A percentile compares a stretch with the other conserved stretches of the same genome.
phyloP scores from a whole-genome alignment of 2,113 vertebrate species.

The Syngnathoides biaculeatus region DNA sequence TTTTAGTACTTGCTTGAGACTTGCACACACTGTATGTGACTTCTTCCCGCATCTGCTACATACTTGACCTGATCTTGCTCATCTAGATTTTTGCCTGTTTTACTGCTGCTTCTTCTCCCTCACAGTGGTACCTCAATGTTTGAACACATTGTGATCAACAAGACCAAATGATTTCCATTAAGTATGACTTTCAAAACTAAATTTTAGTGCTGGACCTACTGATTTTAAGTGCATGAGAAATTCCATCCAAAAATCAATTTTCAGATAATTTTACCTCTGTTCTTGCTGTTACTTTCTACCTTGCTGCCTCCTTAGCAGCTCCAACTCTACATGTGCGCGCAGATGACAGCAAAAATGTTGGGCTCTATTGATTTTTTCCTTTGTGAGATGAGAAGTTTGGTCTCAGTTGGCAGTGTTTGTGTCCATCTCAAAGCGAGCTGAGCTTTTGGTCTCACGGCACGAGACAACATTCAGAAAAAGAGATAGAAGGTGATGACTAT shows the following conservation, averaged over 20 bases:
- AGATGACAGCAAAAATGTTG: conserved; percentile 47
- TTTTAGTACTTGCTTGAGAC: no score
- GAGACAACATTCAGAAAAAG: conserved; percentile 7
- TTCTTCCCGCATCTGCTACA: no score
- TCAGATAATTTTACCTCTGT: not conserved
- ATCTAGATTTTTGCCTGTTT: no score
- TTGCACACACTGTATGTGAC: no score
- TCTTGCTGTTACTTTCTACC: not conserved
- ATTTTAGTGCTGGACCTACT: not conserved
- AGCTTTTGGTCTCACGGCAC: conserved; percentile 8
- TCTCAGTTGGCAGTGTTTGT: conserved; percentile 55
- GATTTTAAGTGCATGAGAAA: not conserved
- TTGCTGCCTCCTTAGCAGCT: not conserved
- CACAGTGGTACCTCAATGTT: not conserved
- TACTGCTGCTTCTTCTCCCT: not conserved
- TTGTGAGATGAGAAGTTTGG: conserved; percentile 61
- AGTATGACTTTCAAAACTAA: not conserved
- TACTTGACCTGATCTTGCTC: no score
- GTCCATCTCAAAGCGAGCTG: conserved; percentile 41
- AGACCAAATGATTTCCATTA: not conserved
- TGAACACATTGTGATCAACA: not conserved
- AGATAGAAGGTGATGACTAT: conserved; percentile 1
- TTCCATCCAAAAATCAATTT: not conserved
- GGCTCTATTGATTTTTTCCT: conserved; percentile 65
- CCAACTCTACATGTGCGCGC: conserved; percentile 25